Evolutionary conservation across 2,797 vertebrate species (phyloP).

Genomic region (Hydrolagus colliei): DNA sequence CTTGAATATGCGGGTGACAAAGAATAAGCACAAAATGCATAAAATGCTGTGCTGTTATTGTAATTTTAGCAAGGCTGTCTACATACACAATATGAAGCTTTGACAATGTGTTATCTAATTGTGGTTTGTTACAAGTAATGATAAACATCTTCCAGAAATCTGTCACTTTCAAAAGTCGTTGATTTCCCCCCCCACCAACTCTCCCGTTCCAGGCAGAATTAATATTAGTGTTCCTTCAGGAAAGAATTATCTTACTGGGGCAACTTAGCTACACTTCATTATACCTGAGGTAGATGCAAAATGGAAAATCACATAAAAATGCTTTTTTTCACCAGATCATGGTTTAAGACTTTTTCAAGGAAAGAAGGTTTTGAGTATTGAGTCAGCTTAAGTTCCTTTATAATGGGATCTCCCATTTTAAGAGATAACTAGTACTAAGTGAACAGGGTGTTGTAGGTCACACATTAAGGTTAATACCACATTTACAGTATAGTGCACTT

Average conservation of each 20-base stretch:
- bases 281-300: not conserved
- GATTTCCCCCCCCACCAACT: conserved; percentile 48
- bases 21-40: conserved; percentile 60
- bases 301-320: not conserved
- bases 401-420: no score
- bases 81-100: conserved; percentile 61
- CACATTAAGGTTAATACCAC: no score
- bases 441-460: no score
- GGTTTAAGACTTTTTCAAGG: not conserved
- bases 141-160: conserved; percentile 64
- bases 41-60: conserved; percentile 55
- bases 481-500: no score
- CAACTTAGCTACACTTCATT: not conserved
- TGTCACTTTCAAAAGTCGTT: conserved; percentile 62
- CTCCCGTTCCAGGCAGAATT: conserved; percentile 43
- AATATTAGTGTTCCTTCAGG: conserved; percentile 34
- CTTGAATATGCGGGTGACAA: conserved; percentile 68
- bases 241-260: conserved; percentile 1
- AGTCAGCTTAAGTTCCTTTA: not conserved
- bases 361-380: not conserved
- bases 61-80: conserved; percentile 69
- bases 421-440: no score
- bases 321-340: not conserved
- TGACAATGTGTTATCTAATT: conserved; percentile 87
- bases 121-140: conserved; percentile 72